Evolutionary conservation across 2,113 vertebrate genomes (phyloP).

Genomic region (Kryptolebias marmoratus): DNA sequence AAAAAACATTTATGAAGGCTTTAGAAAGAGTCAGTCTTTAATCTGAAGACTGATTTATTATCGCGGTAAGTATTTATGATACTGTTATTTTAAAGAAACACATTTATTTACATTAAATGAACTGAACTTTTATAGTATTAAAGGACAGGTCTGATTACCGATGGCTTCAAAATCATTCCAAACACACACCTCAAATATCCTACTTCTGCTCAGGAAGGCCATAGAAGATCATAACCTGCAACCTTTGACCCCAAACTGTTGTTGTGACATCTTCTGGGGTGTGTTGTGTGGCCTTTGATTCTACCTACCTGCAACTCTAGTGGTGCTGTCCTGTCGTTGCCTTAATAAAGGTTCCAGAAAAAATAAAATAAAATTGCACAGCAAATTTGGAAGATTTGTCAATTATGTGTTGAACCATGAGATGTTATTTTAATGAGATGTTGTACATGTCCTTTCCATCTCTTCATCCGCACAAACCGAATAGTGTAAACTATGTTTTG

Average conservation of each 20-base stretch:
- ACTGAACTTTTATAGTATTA: constrained; percentile 41
- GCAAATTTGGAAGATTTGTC: constrained; percentile 32
- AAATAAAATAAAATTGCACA: constrained; percentile 65
- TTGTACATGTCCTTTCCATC: constrained; percentile 31
- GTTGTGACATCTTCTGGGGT: constrained; percentile 44
- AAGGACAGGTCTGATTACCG: constrained; percentile 43
- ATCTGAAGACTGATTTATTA: constrained; percentile 42
- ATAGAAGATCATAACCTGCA: constrained; percentile 53
- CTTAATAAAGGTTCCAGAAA: constrained; percentile 63
- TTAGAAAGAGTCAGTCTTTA: constrained; percentile 52
- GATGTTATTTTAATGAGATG: constrained; percentile 64
- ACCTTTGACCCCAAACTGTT: constrained; percentile 51
- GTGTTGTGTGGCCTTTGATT: constrained; percentile 70
- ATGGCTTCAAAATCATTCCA: constrained; percentile 46
- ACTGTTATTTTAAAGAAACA: constrained; percentile 51
- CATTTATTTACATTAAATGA: constrained; percentile 53
- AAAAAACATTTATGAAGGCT: constrained; percentile 25
- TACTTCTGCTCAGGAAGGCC: constrained; percentile 68
- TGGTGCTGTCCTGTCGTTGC: constrained; percentile 77
- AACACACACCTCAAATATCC: constrained; percentile 34
- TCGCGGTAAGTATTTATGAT: constrained; percentile 65
- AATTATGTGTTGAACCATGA: constrained; percentile 41
- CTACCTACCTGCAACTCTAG: constrained; percentile 68
- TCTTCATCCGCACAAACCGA: constrained; percentile 29
- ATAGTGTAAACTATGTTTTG: constrained; percentile 52